Percentiles rank a stretch among this genome's conserved stretches.
Evolutionary conservation across 1,140 invertebrate genomes (phyloP).

Genomic region (Neodiprion pinetum): DNA sequence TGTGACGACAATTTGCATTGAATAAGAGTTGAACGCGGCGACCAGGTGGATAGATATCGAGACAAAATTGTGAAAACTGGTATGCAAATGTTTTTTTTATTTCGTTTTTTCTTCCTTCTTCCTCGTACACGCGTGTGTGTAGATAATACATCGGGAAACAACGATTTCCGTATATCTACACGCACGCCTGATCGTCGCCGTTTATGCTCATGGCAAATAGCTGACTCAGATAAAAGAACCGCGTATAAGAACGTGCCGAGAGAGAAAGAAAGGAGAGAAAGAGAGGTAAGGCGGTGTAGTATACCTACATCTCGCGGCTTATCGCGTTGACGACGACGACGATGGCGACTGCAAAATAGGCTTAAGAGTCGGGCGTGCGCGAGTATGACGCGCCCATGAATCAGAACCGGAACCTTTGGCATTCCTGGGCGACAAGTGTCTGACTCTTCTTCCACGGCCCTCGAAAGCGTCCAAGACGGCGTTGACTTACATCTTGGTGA

Average conservation of each 20-base stretch:
- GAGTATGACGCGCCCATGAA: constrained; percentile 48
- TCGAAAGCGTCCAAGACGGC: no score
- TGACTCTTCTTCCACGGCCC: background rate
- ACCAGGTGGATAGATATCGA: background rate
- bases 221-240: background rate
- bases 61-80: background rate
- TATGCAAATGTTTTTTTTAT: background rate
- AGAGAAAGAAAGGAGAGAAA: constrained; percentile 10
- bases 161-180: background rate
- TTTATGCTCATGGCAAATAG: background rate
- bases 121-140: no score
- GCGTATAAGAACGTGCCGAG: constrained; percentile 8
- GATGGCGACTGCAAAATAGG: background rate
- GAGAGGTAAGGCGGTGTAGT: constrained; percentile 24
- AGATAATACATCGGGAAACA: no score
- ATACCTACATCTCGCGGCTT: background rate
- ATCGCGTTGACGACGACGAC: no score
- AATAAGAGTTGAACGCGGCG: background rate
- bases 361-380: constrained; percentile 33
- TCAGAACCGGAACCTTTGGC: constrained; percentile 50
- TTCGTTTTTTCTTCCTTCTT: no score
- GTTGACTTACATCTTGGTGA: no score
- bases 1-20: background rate
- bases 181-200: background rate
- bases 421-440: constrained; percentile 30